These are phyloP conservation scores for Pagetopsis macropterus DNA, from an alignment of 2,797 vertebrate species.

Conservation along the genomic window DNA sequence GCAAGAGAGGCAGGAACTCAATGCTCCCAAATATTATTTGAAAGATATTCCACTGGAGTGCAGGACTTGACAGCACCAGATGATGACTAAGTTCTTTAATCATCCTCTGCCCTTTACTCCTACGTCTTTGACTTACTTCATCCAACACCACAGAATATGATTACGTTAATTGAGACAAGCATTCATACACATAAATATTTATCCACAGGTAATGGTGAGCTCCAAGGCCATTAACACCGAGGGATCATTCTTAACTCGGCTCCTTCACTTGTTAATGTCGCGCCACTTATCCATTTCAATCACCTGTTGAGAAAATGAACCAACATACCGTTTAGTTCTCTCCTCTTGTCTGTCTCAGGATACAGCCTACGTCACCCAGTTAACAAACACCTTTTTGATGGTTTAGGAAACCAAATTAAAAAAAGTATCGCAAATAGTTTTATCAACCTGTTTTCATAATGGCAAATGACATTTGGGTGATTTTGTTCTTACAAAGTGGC, in stretches of 20 bases:
- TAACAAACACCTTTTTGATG: not conserved
- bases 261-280: constrained; percentile 24
- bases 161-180: not conserved
- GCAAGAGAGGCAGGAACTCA: not conserved
- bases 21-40: not conserved
- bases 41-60: too few species aligned
- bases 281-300: constrained; percentile 11
- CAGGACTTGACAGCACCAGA: not conserved
- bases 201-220: constrained; percentile 4
- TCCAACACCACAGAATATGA: not conserved
- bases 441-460: not conserved
- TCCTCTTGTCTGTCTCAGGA: constrained; percentile 22
- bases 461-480: not conserved
- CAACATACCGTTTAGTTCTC: constrained; percentile 7
- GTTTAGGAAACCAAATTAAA: not conserved
- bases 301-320: constrained; percentile 20
- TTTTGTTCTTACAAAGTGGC: constrained; percentile 7
- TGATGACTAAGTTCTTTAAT: not conserved
- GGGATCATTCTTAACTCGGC: constrained; percentile 19
- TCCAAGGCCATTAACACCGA: constrained; percentile 17
- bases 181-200: constrained; percentile 19
- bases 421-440: not conserved
- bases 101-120: not conserved
- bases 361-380: not conserved
- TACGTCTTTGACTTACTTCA: not conserved